Conservation (phyloP, 2,797 vertebrate genomes). For the Danio kyathit region DNA sequence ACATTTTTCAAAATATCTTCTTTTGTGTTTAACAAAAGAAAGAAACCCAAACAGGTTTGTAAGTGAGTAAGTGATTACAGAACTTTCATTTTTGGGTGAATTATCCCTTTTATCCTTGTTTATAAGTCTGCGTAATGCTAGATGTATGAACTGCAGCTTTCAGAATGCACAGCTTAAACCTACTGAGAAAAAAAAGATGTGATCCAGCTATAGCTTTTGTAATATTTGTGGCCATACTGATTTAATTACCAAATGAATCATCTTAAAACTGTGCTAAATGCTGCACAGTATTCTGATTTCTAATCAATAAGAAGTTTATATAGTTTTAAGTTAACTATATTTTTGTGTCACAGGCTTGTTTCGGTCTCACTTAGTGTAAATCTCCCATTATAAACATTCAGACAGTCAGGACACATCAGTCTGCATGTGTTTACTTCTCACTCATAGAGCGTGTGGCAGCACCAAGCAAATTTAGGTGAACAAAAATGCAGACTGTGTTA, state of each 20-base stretch:
- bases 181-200: neutral
- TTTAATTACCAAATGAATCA: neutral
- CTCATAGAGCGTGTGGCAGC: neutral
- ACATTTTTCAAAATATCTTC: too few relatives aligned
- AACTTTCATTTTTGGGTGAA: too few relatives aligned
- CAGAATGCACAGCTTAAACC: neutral
- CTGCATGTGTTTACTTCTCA: neutral
- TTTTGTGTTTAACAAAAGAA: too few relatives aligned
- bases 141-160: neutral
- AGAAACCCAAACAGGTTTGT: too few relatives aligned
- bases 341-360: neutral
- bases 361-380: neutral
- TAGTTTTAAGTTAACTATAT: neutral
- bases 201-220: neutral
- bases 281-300: neutral
- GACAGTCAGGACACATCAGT: conserved; percentile 12
- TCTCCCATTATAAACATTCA: conserved; percentile 19
- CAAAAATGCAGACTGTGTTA: conserved; percentile 8
- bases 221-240: conserved; percentile 1
- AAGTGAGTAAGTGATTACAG: too few relatives aligned
- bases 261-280: neutral
- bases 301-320: neutral
- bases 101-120: too few relatives aligned
- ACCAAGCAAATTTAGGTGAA: neutral
- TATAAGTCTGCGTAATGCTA: neutral